These are phyloP conservation scores for Amitus sp. DNA, from an alignment of 2,888 invertebrate species.

Conservation along the genomic window DNA sequence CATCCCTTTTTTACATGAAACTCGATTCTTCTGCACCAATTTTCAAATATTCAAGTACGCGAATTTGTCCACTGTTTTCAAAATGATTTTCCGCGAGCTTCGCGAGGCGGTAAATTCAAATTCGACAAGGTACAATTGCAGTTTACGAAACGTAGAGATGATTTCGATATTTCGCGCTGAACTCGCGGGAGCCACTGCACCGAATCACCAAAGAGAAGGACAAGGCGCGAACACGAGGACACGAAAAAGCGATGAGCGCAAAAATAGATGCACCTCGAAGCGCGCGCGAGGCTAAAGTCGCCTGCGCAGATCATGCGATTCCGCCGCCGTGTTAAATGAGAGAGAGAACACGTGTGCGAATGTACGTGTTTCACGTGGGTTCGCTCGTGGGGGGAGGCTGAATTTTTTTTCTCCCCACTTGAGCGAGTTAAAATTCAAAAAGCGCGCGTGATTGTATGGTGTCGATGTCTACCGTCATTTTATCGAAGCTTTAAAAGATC, in stretches of 20 bases:
- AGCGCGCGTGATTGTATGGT: too few relatives aligned
- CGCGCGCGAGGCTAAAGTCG: constrained; percentile 29
- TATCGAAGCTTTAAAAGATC: too few relatives aligned
- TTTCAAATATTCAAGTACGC: too few relatives aligned
- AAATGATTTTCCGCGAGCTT: constrained; percentile 8
- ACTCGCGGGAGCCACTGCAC: constrained; percentile 17
- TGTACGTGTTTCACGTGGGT: too few relatives aligned
- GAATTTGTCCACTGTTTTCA: not conserved
- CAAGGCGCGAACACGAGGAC: constrained; percentile 37
- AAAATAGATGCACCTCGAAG: constrained; percentile 38
- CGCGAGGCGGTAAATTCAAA: constrained; percentile 5
- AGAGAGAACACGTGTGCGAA: too few relatives aligned
- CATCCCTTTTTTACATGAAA: constrained; percentile 14
- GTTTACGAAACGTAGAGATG: not conserved
- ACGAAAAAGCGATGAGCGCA: constrained; percentile 40
- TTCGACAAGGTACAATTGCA: constrained; percentile 5
- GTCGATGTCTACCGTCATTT: too few relatives aligned
- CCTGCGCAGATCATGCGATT: constrained; percentile 34
- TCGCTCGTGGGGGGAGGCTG: too few relatives aligned
- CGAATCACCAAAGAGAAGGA: constrained; percentile 31
- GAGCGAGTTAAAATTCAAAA: too few relatives aligned
- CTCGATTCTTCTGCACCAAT: too few relatives aligned
- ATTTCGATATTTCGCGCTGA: not conserved
- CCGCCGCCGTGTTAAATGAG: too few relatives aligned
- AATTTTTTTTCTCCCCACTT: too few relatives aligned